Conservation (phyloP, 92 coral and sea anemone species). For the Phenganax stokvisi region DNA sequence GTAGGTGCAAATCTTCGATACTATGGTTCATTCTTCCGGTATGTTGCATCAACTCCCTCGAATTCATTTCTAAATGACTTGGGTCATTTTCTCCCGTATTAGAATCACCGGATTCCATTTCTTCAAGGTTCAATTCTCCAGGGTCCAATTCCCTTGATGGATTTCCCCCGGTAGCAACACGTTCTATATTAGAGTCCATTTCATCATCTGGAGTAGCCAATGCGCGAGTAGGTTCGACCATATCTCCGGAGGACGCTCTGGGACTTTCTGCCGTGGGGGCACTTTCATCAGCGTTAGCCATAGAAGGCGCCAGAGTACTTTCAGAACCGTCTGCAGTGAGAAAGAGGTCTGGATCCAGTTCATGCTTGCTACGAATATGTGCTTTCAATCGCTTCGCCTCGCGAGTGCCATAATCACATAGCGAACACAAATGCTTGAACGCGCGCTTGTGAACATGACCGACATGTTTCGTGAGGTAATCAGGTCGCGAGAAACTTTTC, state of each 20-base stretch:
- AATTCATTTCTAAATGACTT: background rate
- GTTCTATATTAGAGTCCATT: background rate
- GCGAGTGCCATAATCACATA: slow-evolving; percentile 35
- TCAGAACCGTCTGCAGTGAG: slow-evolving; percentile 15
- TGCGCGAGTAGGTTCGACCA: background rate
- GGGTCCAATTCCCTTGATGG: background rate
- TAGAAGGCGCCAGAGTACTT: background rate
- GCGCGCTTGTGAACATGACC: slow-evolving; percentile 33
- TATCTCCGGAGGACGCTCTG: background rate
- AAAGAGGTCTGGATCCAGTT: slow-evolving; percentile 23
- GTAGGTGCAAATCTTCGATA: slow-evolving; percentile 6
- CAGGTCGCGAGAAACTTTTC: slow-evolving; percentile 32
- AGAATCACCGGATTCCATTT: background rate
- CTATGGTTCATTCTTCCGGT: background rate
- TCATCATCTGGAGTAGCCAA: background rate
- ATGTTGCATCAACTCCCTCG: background rate
- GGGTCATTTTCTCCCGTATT: background rate
- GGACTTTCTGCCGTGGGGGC: background rate
- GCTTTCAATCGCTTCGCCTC: slow-evolving; percentile 24
- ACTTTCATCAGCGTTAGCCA: background rate
- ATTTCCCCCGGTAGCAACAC: background rate
- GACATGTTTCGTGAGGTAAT: slow-evolving; percentile 28
- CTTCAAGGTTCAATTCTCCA: background rate
- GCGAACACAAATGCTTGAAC: slow-evolving; percentile 29
- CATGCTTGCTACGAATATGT: slow-evolving; percentile 28